Conservation (phyloP, 2,113 vertebrate species). For the Lepidothrix coronata region DNA sequence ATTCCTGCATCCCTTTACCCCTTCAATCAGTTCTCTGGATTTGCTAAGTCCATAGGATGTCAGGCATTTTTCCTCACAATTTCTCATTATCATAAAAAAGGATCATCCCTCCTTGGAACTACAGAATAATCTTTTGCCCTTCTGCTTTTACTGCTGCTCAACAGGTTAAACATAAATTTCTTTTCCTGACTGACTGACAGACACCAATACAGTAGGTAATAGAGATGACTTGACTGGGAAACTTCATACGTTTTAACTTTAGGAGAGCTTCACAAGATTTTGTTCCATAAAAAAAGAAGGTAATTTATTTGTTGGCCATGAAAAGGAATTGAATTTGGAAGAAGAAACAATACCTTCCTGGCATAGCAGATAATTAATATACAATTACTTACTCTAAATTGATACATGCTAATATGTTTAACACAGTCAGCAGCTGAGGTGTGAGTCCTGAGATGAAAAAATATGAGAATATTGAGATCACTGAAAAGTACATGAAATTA, state of each 20-base stretch:
- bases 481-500: neutral
- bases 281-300: neutral
- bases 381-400: neutral
- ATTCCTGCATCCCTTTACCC: neutral
- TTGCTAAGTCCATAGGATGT: neutral
- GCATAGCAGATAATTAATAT: neutral
- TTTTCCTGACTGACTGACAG: constrained; percentile 7
- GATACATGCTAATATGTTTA: neutral
- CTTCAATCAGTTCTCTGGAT: neutral
- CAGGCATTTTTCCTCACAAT: neutral
- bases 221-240: neutral
- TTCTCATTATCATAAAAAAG: neutral
- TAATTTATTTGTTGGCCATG: neutral
- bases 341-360: neutral
- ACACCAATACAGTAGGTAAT: neutral
- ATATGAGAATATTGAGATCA: neutral
- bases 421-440: neutral
- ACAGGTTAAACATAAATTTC: neutral
- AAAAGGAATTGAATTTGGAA: neutral
- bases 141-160: neutral
- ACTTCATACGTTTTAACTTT: neutral
- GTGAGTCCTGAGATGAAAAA: neutral
- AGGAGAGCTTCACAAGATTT: neutral
- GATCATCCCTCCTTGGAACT: neutral
- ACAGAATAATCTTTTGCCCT: neutral